Percentiles rank a stretch among this genome's conserved stretches.
Evolutionary conservation across 2,113 vertebrate species (phyloP).

Genomic region (Toxotes jaculatrix): DNA sequence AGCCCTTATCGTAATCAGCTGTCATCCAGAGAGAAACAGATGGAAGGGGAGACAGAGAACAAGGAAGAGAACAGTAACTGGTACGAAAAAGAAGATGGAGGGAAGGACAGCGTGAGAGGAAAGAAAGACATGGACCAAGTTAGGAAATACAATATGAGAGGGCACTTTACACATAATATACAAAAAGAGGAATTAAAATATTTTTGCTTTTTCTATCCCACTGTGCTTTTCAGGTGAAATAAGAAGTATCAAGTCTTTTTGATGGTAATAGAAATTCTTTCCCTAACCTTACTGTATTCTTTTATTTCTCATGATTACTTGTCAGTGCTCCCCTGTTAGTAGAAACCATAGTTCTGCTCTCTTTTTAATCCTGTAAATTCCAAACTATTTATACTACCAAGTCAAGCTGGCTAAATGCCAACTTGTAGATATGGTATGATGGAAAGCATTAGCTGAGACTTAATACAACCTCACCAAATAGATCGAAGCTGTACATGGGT

Average conservation of each 20-base stretch:
- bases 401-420: not conserved
- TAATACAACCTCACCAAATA: not conserved
- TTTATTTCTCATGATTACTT: not conserved
- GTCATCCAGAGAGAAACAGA: conserved; percentile 30
- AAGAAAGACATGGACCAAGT: too few relatives aligned
- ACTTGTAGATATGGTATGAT: not conserved
- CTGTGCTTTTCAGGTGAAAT: not conserved
- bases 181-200: conserved; percentile 49
- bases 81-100: not conserved
- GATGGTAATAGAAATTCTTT: too few relatives aligned
- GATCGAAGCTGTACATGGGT: not conserved
- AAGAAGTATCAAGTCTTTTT: too few relatives aligned
- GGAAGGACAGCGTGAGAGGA: not conserved
- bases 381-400: not conserved
- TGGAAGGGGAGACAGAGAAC: not conserved
- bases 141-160: not conserved
- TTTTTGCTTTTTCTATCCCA: conserved; percentile 3
- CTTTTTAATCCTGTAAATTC: not conserved
- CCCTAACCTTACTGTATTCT: too few relatives aligned
- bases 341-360: not conserved
- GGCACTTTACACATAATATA: conserved; percentile 12
- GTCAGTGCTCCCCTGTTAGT: not conserved
- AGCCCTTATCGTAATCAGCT: conserved; percentile 56
- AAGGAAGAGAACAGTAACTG: not conserved
- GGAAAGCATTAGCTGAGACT: not conserved